Evolutionary conservation across 2,113 vertebrate species (phyloP).

Genomic region (Nannobrachium achirus): DNA sequence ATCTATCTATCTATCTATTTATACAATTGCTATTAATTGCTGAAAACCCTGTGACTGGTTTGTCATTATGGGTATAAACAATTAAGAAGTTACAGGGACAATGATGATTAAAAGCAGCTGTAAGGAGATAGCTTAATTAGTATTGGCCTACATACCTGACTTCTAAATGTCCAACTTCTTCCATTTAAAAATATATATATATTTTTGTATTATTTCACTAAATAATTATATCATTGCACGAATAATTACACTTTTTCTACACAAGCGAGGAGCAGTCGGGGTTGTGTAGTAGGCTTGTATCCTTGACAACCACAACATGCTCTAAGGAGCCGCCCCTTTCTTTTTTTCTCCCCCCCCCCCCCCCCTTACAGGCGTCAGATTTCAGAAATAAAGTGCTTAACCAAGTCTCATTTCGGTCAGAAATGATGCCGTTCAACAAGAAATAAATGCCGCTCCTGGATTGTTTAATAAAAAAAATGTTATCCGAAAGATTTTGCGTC

Average conservation of each 20-base stretch:
- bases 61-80: too few species aligned
- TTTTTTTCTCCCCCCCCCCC: too few species aligned
- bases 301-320: conserved; percentile 47
- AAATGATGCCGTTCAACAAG: too few species aligned
- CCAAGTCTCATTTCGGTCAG: too few species aligned
- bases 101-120: neutral
- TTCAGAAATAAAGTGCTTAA: too few species aligned
- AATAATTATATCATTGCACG: neutral
- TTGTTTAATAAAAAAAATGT: too few species aligned
- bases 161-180: conserved; percentile 57
- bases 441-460: too few species aligned
- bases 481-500: too few species aligned
- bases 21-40: too few species aligned
- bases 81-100: too few species aligned
- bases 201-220: neutral
- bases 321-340: neutral
- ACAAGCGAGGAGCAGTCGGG: neutral
- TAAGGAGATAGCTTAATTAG: neutral
- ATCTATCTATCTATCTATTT: too few species aligned
- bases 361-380: too few species aligned
- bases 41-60: neutral
- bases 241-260: neutral
- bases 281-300: conserved; percentile 18
- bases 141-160: conserved; percentile 62
- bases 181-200: conserved; percentile 71